These are phyloP conservation scores for Contarinia nasturtii DNA, from an alignment of 1,140 invertebrate genomes.

Conservation along the genomic window DNA sequence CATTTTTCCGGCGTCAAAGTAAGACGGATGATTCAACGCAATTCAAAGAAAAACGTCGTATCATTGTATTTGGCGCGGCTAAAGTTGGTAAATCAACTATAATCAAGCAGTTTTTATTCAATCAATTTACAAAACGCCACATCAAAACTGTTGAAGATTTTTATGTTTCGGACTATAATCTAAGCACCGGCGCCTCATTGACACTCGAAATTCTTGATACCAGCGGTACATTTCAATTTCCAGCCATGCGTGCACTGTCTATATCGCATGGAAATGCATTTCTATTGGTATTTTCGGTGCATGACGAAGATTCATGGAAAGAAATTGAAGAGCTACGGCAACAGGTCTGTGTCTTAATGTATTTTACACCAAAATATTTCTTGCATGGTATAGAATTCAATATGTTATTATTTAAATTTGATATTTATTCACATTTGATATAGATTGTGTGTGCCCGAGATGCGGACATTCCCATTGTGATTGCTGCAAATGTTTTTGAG, in stretches of 20 bases:
- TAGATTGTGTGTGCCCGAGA: too few relatives aligned
- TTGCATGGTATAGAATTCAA: neutral
- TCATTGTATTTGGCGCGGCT: conserved; percentile 27
- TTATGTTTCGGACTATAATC: conserved; percentile 31
- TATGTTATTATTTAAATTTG: neutral
- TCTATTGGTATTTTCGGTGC: conserved; percentile 32
- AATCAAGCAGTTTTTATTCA: conserved; percentile 38
- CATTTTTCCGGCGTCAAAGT: too few relatives aligned
- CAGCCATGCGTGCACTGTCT: conserved; percentile 37
- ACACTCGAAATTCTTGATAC: conserved; percentile 35
- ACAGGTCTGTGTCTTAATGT: conserved; percentile 13
- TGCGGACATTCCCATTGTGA: conserved; percentile 34
- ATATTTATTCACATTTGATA: neutral
- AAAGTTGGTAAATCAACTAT: conserved; percentile 38
- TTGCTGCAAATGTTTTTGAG: conserved; percentile 32
- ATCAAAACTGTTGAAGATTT: conserved; percentile 36
- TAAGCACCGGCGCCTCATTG: conserved; percentile 20
- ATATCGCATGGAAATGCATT: conserved; percentile 35
- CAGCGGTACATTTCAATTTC: conserved; percentile 32
- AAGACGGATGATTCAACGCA: too few relatives aligned
- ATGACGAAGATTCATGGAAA: conserved; percentile 29
- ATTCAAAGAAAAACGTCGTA: conserved; percentile 17
- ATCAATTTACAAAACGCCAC: conserved; percentile 30
- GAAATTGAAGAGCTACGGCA: conserved; percentile 23
- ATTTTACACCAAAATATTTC: neutral